Conservation (phyloP, 2,888 invertebrate genomes). For the Arrhopalites spinosus region DNA sequence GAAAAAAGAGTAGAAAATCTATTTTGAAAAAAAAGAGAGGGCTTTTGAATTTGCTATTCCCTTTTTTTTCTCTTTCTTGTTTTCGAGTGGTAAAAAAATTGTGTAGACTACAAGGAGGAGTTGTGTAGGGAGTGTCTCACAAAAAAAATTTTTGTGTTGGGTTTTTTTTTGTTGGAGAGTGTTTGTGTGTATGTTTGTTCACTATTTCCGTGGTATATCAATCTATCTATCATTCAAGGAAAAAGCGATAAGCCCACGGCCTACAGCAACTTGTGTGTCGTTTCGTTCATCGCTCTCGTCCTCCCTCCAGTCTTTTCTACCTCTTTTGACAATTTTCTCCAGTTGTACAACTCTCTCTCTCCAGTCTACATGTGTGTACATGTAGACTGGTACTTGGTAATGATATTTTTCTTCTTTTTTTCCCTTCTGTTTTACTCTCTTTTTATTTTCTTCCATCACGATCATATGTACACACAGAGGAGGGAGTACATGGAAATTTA, state of each 20-base stretch:
- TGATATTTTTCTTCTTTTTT: background rate
- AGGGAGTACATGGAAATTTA: too few relatives aligned
- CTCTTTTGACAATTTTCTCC: too few relatives aligned
- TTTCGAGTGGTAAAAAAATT: too few relatives aligned
- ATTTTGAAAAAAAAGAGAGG: too few relatives aligned
- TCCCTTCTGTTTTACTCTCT: background rate
- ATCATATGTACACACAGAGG: too few relatives aligned
- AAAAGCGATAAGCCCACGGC: slow-evolving; percentile 6
- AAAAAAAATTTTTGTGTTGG: background rate
- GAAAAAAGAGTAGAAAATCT: too few relatives aligned
- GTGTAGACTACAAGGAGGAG: too few relatives aligned
- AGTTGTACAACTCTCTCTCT: slow-evolving; percentile 1
- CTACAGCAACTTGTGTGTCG: background rate
- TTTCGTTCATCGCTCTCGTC: too few relatives aligned
- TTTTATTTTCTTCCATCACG: background rate
- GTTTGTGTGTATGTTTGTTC: background rate
- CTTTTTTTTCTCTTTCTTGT: too few relatives aligned
- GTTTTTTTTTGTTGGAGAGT: background rate
- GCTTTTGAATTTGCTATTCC: too few relatives aligned
- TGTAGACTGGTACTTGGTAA: too few relatives aligned
- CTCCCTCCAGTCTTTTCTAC: too few relatives aligned
- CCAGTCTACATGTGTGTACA: background rate
- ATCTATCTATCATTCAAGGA: background rate
- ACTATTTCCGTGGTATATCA: background rate
- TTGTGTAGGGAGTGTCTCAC: background rate